Base-by-base conservation (phyloP, 2,888 invertebrate genomes). In the Drosophila ustulata region DNA sequence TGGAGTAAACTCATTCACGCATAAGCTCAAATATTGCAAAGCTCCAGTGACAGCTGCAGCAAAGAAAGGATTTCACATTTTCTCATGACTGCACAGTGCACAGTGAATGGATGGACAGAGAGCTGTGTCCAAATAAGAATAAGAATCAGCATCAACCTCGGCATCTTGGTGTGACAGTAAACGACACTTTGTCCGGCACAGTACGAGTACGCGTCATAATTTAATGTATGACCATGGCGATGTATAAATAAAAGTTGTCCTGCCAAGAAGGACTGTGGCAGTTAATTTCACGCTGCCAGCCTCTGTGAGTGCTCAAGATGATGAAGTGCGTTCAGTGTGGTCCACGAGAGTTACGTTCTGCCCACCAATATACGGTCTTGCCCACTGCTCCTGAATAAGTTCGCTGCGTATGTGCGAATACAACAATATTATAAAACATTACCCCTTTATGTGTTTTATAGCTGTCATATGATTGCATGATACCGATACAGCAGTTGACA, bases 241-340 rank as follows among this genome's bases (percentile, higher is more conserved):
- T 72, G 75, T 80, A 85, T 83, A 88, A 83, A 82, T 75, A 78
- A 79, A 88, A 75, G 75, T 74, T 77, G 66, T 50, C 55, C 82
- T 49, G 66, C 71, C 59, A 75, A 61, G 59, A 59, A 63, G 71
- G 69, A 75, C 68, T 66, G 78, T 83, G 83, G 86, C 83, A 88
- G 83, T 83, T 83, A 88, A 83, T 83, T 83, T 83, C 83, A 88
- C 86, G 83, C 88, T 83, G 88, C 87, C 88, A 86, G 86, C 68
- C 66, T 71, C 68, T 58, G 80, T 77, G 72, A 82, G 74, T 75
- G 72, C 80, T 64, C 82, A 73, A 80, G 70, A 83, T 88, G 83
- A 83, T 88, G 83, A 78, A 83, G 80, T 83, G 83, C 69, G 86
- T 69, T 68, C 66, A 49, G 57, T 53, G 61, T 51, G 70, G 63